Percentiles rank a stretch among this genome's conserved stretches.
These are phyloP conservation scores for Meghimatium bilineatum DNA, from an alignment of 2,888 invertebrate genomes.

Conservation along the genomic window DNA sequence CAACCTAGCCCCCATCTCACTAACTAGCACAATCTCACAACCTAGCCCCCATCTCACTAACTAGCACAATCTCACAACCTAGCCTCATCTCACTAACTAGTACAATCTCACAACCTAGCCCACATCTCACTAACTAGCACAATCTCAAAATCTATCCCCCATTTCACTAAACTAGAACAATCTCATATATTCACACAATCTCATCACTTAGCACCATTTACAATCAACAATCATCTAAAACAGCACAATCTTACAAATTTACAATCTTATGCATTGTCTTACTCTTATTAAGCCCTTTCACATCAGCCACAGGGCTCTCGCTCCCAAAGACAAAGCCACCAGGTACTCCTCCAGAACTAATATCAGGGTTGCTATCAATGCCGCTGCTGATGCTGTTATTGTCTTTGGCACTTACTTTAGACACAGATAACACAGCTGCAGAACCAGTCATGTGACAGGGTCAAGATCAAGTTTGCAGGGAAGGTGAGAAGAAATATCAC, in stretches of 20 bases:
- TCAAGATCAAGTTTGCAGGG: not conserved
- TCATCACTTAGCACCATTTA: too few relatives aligned
- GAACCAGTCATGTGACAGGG: constrained; percentile 26
- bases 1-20: not conserved
- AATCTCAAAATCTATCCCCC: too few relatives aligned
- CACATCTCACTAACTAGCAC: too few relatives aligned
- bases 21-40: too few relatives aligned
- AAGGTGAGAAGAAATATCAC: constrained; percentile 27
- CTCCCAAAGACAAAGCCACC: constrained; percentile 68
- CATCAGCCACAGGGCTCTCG: constrained; percentile 55
- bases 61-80: too few relatives aligned
- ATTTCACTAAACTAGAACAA: too few relatives aligned
- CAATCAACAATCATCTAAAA: not conserved
- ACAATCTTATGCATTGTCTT: constrained; percentile 46
- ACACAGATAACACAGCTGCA: constrained; percentile 70
- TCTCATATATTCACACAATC: too few relatives aligned
- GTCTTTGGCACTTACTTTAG: constrained; percentile 59
- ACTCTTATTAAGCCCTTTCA: constrained; percentile 60
- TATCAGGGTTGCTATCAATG: constrained; percentile 56
- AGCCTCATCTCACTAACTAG: too few relatives aligned
- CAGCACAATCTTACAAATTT: not conserved
- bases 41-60: too few relatives aligned
- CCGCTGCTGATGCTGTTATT: constrained; percentile 61
- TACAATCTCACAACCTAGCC: too few relatives aligned
- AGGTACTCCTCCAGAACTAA: constrained; percentile 51